Evolutionary conservation across 2,797 vertebrate genomes (phyloP).

Genomic region (Dallia pectoralis): DNA sequence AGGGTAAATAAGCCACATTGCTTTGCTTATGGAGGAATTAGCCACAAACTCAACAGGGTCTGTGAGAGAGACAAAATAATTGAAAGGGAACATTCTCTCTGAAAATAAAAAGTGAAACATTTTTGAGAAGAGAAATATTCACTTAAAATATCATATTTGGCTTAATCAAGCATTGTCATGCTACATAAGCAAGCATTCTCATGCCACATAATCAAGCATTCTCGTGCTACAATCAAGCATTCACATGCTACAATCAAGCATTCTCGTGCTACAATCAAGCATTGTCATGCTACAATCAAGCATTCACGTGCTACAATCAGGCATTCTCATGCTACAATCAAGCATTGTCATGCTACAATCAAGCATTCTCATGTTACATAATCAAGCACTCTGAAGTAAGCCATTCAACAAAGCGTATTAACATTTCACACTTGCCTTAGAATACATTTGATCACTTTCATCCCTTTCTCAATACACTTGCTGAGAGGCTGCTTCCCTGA

Average conservation of each 20-base stretch:
- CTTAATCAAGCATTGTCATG: no score
- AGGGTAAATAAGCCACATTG: slow-evolving; percentile 32
- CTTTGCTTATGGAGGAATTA: slow-evolving; percentile 34
- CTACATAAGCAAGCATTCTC: no score
- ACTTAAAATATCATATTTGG: background rate
- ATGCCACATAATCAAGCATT: no score
- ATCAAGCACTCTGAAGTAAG: slow-evolving; percentile 14
- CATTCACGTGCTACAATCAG: no score
- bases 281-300: no score
- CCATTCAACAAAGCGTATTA: slow-evolving; percentile 41
- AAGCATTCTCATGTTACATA: slow-evolving; percentile 13
- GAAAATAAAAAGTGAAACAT: slow-evolving; percentile 2
- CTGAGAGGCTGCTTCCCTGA: slow-evolving; percentile 34
- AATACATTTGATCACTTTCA: slow-evolving; percentile 34
- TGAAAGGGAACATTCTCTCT: slow-evolving; percentile 42
- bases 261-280: no score
- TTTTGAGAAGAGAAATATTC: slow-evolving; percentile 35
- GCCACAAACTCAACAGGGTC: slow-evolving; percentile 5
- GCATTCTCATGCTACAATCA: no score
- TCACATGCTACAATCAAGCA: no score
- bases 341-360: no score
- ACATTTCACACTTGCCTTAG: slow-evolving; percentile 37
- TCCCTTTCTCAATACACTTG: slow-evolving; percentile 41
- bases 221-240: no score
- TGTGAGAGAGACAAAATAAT: slow-evolving; percentile 23